Evolutionary conservation across 2,888 invertebrate species (phyloP).

Genomic region (Endomychus coccineus): DNA sequence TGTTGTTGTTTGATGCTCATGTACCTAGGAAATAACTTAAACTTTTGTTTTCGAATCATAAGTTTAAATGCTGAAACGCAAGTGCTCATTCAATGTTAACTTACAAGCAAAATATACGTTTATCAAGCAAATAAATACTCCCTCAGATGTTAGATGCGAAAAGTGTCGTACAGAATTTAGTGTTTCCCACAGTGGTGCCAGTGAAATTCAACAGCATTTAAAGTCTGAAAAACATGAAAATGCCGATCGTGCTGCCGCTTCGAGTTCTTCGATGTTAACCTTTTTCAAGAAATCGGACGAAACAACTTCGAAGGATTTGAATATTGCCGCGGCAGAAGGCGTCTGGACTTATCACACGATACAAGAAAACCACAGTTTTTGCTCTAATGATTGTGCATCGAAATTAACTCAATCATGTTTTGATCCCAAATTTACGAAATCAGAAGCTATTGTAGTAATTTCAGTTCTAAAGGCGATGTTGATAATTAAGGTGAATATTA

Average conservation of each 20-base stretch:
- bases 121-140: too few species aligned
- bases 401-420: constrained; percentile 28
- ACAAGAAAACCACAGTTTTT: constrained; percentile 27
- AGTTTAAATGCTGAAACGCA: too few species aligned
- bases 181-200: constrained; percentile 19
- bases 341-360: constrained; percentile 23
- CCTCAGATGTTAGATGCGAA: constrained; percentile 13
- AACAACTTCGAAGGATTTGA: constrained; percentile 24
- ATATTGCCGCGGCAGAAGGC: constrained; percentile 21
- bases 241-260: constrained; percentile 25
- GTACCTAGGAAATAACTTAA: too few species aligned
- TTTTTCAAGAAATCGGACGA: constrained; percentile 21
- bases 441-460: constrained; percentile 29
- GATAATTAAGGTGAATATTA: too few species aligned
- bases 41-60: too few species aligned
- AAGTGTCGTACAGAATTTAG: constrained; percentile 26
- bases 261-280: constrained; percentile 20
- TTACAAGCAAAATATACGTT: too few species aligned
- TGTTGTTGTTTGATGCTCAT: too few species aligned
- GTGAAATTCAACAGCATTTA: constrained; percentile 25
- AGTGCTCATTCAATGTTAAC: too few species aligned
- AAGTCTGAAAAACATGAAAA: constrained; percentile 26
- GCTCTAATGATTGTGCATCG: constrained; percentile 24
- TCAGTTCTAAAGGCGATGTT: too few species aligned
- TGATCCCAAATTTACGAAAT: constrained; percentile 30